phyloP scores from a whole-genome alignment of 2,888 invertebrate species.

The Limnephilus lunatus region DNA sequence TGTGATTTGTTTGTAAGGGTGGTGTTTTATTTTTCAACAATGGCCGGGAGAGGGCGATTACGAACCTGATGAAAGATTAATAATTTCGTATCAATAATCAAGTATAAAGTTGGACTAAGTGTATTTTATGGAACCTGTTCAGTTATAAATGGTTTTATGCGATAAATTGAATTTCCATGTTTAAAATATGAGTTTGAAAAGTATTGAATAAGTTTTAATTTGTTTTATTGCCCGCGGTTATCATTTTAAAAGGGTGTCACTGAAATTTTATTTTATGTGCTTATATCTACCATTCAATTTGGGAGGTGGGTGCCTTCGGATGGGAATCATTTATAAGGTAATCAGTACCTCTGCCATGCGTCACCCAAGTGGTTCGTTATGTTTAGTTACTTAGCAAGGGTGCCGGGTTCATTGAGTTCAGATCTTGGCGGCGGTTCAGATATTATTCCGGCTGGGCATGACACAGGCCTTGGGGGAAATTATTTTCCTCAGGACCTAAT shows the following conservation, averaged over 20 bases:
- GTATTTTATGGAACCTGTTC: not conserved
- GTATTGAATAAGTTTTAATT: not conserved
- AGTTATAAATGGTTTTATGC: not conserved
- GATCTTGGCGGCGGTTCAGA: no score
- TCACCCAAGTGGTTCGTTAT: no score
- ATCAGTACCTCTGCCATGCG: no score
- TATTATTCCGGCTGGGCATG: no score
- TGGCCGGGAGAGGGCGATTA: conserved; percentile 20
- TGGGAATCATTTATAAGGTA: no score
- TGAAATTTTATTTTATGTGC: no score
- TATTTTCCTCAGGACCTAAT: no score
- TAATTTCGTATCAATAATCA: conserved; percentile 37
- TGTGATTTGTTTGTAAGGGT: conserved; percentile 57
- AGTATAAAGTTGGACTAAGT: conserved; percentile 29
- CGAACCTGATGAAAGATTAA: conserved; percentile 31
- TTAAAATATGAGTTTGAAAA: not conserved
- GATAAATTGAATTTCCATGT: not conserved
- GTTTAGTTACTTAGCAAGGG: no score
- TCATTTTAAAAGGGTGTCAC: not conserved
- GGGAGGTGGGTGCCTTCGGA: no score
- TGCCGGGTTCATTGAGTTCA: no score
- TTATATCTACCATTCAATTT: no score
- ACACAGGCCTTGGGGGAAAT: no score
- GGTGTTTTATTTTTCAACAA: conserved; percentile 24
- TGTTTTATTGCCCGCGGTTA: not conserved